Evolutionary conservation across 2,888 invertebrate species (phyloP), one percentile per base, ranked within the genome.

Genomic region (Spisula subtruncata): DNA sequence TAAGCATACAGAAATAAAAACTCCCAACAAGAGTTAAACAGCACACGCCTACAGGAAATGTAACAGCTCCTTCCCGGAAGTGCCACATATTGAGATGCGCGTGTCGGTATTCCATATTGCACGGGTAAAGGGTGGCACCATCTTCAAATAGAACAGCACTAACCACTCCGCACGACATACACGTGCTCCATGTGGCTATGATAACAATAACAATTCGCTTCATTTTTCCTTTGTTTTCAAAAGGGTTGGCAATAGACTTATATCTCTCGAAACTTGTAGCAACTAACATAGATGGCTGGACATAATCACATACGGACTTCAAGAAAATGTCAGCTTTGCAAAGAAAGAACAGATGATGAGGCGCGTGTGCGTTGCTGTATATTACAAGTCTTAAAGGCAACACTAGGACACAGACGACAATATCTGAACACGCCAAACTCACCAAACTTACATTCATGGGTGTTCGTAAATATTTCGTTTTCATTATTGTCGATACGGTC

Each of bases 211-310:
- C 48, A 6, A 91, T 91, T 51, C 94, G 84, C 83, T 86, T 87
- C 10, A 32, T 35, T 32, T 90, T 89, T 10, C 92, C 90, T 41
- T 91, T 89, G 48, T 90, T 93, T 41, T 94, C 90, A 80, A 95
- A 95, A 0, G 96, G 96, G 29, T 92, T 92, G 0, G 94, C 93
- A 10, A 96, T 94, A 18, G 95, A 93, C 85, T 95, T 94, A 82
- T 94, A 95, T 25, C 95, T 89, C 88, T 96, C 96, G 89, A 93
- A 94, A 83, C 95, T 95, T 29, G 94, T 92, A 10, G 91, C 89
- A 41, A 90, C 90, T 35, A 96, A 83, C 86, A 95, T 93, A 0
- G 94, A 86, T 18, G 95, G 90, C 60, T 95, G 93, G 14, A 94
- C 93, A 25, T 88, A 89, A 29, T 95, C 95, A 41, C 92, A 93